These are phyloP conservation scores for Sitta europaea DNA, from an alignment of 2,113 vertebrate species.

Conservation along the genomic window DNA sequence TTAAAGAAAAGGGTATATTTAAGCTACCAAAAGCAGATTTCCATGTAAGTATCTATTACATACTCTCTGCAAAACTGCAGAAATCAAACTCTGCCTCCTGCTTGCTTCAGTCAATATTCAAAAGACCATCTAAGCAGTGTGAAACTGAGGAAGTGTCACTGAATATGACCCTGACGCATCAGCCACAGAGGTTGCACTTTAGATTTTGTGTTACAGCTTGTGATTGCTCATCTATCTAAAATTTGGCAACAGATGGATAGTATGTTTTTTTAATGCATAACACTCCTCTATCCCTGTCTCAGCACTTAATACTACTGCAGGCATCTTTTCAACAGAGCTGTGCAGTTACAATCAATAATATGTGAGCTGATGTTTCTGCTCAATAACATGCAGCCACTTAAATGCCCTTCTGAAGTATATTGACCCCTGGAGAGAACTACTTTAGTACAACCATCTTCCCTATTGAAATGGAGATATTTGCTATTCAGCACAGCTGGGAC, in stretches of 20 bases:
- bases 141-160: background rate
- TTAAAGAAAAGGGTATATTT: background rate
- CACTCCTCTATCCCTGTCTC: background rate
- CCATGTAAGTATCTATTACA: background rate
- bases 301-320: constrained; percentile 32
- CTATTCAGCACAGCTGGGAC: constrained; percentile 50
- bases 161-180: background rate
- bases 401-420: constrained; percentile 42
- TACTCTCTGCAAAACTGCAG: background rate
- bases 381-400: constrained; percentile 26
- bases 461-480: constrained; percentile 44
- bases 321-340: constrained; percentile 3
- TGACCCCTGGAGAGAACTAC: constrained; percentile 48
- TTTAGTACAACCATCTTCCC: constrained; percentile 25
- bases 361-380: constrained; percentile 53
- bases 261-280: constrained; percentile 4
- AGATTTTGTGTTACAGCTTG: constrained; percentile 28
- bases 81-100: constrained; percentile 4
- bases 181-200: background rate
- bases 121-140: background rate
- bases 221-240: constrained; percentile 42
- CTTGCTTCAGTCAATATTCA: constrained; percentile 29
- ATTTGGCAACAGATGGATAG: constrained; percentile 36
- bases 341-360: constrained; percentile 42
- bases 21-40: background rate